Percentiles rank a stretch among this genome's conserved stretches.
Evolutionary conservation across 2,113 vertebrate species (phyloP).

Genomic region (Dromiciops gliroides): DNA sequence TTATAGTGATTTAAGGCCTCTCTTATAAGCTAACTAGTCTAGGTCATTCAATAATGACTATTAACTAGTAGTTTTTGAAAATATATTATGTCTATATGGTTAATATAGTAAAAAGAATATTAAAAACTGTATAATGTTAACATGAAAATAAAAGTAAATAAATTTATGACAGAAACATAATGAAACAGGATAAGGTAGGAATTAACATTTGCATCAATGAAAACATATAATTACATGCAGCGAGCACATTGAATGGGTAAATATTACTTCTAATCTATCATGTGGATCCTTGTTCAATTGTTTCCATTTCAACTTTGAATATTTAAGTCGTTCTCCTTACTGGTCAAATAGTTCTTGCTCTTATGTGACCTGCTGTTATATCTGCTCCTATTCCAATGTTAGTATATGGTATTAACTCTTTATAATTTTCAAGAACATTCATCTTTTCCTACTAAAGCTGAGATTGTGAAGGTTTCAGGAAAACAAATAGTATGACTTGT

Average conservation of each 20-base stretch:
- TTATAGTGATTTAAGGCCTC: neutral
- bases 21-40: neutral
- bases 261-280: neutral
- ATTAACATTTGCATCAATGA: neutral
- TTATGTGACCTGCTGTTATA: too few species aligned
- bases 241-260: neutral
- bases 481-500: too few species aligned
- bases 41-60: neutral
- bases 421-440: too few species aligned
- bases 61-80: neutral
- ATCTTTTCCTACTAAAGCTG: too few species aligned
- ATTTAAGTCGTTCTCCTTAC: neutral
- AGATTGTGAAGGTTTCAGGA: too few species aligned
- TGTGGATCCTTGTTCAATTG: neutral
- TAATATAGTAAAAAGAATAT: neutral
- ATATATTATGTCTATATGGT: neutral
- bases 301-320: neutral
- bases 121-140: neutral
- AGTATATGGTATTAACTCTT: too few species aligned
- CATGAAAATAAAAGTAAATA: neutral
- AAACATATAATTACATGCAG: neutral
- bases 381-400: too few species aligned
- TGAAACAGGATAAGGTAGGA: neutral
- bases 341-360: neutral
- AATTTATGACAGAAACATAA: neutral